Evolutionary conservation across 1,140 invertebrate genomes (phyloP).

Genomic region (Scylla paramamosain): DNA sequence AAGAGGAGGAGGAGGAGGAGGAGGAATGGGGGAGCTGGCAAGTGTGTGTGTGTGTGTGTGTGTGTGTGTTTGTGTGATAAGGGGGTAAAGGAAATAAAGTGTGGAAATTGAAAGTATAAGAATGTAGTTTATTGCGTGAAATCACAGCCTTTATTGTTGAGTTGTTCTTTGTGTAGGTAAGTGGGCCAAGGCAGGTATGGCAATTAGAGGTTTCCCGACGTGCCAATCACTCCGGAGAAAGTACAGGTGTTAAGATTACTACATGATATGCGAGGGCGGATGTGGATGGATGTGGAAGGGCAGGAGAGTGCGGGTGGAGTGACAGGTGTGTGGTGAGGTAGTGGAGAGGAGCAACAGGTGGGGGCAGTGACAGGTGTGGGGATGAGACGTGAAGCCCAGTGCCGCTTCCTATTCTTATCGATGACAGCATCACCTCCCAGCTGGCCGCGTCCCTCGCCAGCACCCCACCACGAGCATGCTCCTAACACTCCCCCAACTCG

Average conservation of each 20-base stretch:
- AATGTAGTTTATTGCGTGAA: not conserved
- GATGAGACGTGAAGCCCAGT: not conserved
- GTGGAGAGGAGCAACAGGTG: not conserved
- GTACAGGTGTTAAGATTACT: not conserved
- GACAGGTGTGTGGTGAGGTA: not conserved
- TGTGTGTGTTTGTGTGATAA: not conserved
- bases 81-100: not conserved
- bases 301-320: too few relatives aligned
- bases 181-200: not conserved
- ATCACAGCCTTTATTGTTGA: not conserved
- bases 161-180: not conserved
- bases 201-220: not conserved
- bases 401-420: not conserved
- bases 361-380: not conserved
- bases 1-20: not conserved
- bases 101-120: not conserved
- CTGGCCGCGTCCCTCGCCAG: not conserved
- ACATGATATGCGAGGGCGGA: too few relatives aligned
- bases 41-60: too few relatives aligned
- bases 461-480: not conserved
- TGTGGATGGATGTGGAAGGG: too few relatives aligned
- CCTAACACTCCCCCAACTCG: too few relatives aligned
- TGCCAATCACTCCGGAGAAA: not conserved
- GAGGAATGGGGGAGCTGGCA: not conserved
- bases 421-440: slow-evolving; percentile 5